A percentile compares a stretch with the other conserved stretches of the same genome.
phyloP scores from a whole-genome alignment of 1,140 invertebrate species.

The Drosophila lacertosa region DNA sequence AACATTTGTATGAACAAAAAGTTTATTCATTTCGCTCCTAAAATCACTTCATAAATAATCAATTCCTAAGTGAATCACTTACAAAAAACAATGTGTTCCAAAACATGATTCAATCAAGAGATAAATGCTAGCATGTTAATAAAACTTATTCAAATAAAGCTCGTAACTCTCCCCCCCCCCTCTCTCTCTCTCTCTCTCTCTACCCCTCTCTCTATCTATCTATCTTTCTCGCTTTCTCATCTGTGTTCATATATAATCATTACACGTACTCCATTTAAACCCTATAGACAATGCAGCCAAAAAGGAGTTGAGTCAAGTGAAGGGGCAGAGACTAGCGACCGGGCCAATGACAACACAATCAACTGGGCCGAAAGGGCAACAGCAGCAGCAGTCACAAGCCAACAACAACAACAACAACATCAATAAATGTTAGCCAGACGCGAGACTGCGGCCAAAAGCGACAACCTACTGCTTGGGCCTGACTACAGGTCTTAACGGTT shows the following conservation, averaged over 20 bases:
- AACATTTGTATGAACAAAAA: no score
- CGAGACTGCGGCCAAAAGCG: not conserved
- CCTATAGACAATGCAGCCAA: slow-evolving; percentile 16
- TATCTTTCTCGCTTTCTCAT: no score
- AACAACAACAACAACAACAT: not conserved
- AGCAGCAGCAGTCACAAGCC: not conserved
- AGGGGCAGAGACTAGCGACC: slow-evolving; percentile 11
- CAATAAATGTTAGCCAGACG: slow-evolving; percentile 6
- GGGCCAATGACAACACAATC: slow-evolving; percentile 68
- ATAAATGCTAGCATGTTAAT: not conserved
- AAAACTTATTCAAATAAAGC: not conserved
- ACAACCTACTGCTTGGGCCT: not conserved
- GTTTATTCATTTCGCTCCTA: no score
- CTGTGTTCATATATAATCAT: not conserved
- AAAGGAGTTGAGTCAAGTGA: slow-evolving; percentile 16
- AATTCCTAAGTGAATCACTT: no score
- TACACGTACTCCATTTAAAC: slow-evolving; percentile 5
- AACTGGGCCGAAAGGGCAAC: slow-evolving; percentile 41
- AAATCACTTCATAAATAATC: no score
- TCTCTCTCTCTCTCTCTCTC: no score
- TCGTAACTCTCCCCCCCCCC: no score
- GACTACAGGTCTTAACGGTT: not conserved
- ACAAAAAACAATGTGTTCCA: no score
- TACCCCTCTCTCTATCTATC: no score
- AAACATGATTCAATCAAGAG: no score